These are phyloP conservation scores for Thymelicus lineola DNA, from an alignment of 2,888 invertebrate genomes.

Conservation along the genomic window DNA sequence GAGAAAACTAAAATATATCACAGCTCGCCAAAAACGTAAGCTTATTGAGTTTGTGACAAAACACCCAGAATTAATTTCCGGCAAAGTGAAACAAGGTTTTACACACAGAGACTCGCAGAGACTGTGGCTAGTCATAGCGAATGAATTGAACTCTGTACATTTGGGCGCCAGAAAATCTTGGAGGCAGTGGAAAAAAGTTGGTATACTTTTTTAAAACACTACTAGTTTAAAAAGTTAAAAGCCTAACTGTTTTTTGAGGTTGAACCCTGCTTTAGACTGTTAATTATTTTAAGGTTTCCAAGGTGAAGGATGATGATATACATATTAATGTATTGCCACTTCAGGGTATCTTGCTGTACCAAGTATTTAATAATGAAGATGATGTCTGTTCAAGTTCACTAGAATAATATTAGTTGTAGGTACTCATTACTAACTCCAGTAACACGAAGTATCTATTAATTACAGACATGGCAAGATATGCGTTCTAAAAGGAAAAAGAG, in stretches of 20 bases:
- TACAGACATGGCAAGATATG: constrained; percentile 79
- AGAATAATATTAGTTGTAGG: no score
- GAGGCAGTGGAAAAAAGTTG: constrained; percentile 78
- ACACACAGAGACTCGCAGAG: constrained; percentile 66
- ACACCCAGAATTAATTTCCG: constrained; percentile 68
- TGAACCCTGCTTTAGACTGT: no score
- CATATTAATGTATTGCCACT: no score
- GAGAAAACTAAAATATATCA: constrained; percentile 64
- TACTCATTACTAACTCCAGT: no score
- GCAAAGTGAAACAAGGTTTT: constrained; percentile 67
- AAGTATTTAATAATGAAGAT: no score
- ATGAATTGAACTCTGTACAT: constrained; percentile 66
- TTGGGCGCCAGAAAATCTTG: constrained; percentile 76
- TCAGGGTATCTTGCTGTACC: no score
- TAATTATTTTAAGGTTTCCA: no score
- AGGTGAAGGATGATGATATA: no score
- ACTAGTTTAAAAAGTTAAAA: no score
- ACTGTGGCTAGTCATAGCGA: constrained; percentile 71
- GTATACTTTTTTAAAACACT: constrained; percentile 22
- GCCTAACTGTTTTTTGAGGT: no score
- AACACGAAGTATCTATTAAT: constrained; percentile 32
- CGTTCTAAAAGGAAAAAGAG: constrained; percentile 67
- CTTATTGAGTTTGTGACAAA: constrained; percentile 68
- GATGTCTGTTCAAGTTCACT: no score
- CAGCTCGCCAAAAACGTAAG: constrained; percentile 70